Base-by-base conservation (phyloP, 1,140 invertebrate species). In the Colletes gigas region DNA sequence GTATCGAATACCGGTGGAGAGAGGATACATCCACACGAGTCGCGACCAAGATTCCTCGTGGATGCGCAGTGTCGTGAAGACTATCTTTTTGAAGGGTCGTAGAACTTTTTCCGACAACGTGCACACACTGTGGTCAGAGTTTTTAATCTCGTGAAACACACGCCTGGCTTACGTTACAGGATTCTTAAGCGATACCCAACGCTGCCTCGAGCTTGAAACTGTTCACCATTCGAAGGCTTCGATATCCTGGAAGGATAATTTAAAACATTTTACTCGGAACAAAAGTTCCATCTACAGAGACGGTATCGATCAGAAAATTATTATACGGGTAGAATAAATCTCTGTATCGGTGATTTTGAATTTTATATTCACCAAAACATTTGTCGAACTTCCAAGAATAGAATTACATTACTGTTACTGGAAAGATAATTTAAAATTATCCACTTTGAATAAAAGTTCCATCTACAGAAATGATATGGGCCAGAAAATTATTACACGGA, bases 1-100 rank as follows among this genome's bases (percentile, higher is more conserved):
- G 62, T 86, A 88, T 89, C 82, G 81, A 85, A 84, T 89, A 80
- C 84, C 87, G 55, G 30, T 0, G 30, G 47, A 19, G 71, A 65
- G 50, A 50, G 76, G 63, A 85, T 68, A 78, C 52, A 6, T 66
- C 66, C 50, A 50, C 50, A 65, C 54, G 44, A 50, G 30, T 54
- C 5, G 41, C 52, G 30, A 30, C 57, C 69, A 44, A n/a, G 60
- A 81, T 84, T 85, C 66, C 71, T 73, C 44, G 68, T 63, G 41
- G 41, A 82, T 52, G 69, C 41, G 55, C 15, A 8, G 63, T 17
- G 15, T 63, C 39, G n/a, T 7, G 66, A 47, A 67, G 19, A 41
- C 62, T 19, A 15, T 15, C 39, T n/a, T 78, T 50, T 52, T 19
- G 39, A 73, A 5, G 5, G 50, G 70, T 66, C 52, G 52, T 14